These are phyloP conservation scores for Dendrocincla tyrannina DNA, from an alignment of 2,797 vertebrate species.

Conservation along the genomic window DNA sequence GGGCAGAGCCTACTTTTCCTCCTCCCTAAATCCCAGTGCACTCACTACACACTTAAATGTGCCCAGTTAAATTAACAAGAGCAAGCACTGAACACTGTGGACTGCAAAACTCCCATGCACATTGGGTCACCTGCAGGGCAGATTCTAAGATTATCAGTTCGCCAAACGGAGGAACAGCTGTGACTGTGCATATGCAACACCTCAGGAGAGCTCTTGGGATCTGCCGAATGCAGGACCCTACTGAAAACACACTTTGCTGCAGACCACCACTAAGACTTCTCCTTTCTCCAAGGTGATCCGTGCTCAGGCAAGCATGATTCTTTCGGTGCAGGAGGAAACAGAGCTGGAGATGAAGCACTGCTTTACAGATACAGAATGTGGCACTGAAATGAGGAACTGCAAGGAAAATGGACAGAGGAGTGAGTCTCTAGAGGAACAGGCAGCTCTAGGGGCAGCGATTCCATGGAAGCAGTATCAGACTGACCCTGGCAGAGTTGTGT, in stretches of 20 bases:
- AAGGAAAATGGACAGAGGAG: not conserved
- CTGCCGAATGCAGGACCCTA: not conserved
- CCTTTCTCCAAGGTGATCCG: not conserved
- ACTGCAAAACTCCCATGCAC: not conserved
- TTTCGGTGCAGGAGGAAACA: rapidly evolving
- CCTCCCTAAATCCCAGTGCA: not conserved
- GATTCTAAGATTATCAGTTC: not conserved
- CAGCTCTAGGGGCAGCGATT: not conserved
- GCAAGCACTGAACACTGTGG: not conserved
- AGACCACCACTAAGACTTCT: not conserved
- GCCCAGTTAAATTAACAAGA: not conserved
- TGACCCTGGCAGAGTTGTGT: not conserved
- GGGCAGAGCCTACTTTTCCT: not conserved
- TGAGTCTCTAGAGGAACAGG: rapidly evolving
- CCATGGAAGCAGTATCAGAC: rapidly evolving
- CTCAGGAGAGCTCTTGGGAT: not conserved
- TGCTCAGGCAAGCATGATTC: not conserved
- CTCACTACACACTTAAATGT: not conserved
- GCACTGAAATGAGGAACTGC: not conserved
- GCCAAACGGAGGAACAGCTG: not conserved
- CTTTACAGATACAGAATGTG: not conserved
- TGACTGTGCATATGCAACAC: not conserved
- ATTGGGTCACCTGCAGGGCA: not conserved
- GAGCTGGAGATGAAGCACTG: not conserved
- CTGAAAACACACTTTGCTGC: not conserved